Evolutionary conservation across 1,140 invertebrate genomes (phyloP).

Genomic region (Prorops nasuta): DNA sequence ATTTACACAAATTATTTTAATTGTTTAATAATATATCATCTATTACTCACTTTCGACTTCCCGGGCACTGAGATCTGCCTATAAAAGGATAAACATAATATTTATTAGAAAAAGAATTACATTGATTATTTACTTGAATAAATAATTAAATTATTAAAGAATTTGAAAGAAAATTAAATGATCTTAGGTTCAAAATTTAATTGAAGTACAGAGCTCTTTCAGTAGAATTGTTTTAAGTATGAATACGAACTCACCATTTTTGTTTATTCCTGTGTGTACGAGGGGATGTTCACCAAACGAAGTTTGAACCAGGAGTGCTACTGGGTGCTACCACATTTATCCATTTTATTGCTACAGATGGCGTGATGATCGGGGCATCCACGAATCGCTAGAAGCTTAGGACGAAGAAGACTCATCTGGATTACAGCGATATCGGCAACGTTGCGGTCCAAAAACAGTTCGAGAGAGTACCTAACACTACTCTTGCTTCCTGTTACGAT

Average conservation of each 20-base stretch:
- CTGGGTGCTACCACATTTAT: conserved; percentile 62
- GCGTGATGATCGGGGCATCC: conserved; percentile 57
- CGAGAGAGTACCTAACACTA: conserved; percentile 21
- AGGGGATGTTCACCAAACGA: conserved; percentile 66
- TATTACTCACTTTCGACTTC: conserved; percentile 73
- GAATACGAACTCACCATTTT: conserved; percentile 64
- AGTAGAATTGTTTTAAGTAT: background rate
- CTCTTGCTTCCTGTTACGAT: conserved; percentile 28
- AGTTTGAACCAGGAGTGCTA: conserved; percentile 74
- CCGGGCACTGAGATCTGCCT: conserved; percentile 71
- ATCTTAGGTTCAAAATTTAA: too few species aligned
- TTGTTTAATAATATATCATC: background rate
- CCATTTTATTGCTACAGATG: conserved; percentile 74
- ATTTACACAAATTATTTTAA: background rate
- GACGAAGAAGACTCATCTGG: conserved; percentile 22
- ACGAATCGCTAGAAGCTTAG: conserved; percentile 33
- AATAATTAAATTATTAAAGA: conserved; percentile 10
- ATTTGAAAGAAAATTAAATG: background rate
- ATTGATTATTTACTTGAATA: conserved; percentile 1
- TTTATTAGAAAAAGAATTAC: conserved; percentile 8
- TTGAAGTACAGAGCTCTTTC: background rate
- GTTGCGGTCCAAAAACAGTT: conserved; percentile 53
- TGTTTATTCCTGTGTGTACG: conserved; percentile 43
- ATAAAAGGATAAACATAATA: conserved; percentile 47
- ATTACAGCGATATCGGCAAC: conserved; percentile 36